Conservation (phyloP, 2,113 vertebrate genomes). For the Nestor notabilis region DNA sequence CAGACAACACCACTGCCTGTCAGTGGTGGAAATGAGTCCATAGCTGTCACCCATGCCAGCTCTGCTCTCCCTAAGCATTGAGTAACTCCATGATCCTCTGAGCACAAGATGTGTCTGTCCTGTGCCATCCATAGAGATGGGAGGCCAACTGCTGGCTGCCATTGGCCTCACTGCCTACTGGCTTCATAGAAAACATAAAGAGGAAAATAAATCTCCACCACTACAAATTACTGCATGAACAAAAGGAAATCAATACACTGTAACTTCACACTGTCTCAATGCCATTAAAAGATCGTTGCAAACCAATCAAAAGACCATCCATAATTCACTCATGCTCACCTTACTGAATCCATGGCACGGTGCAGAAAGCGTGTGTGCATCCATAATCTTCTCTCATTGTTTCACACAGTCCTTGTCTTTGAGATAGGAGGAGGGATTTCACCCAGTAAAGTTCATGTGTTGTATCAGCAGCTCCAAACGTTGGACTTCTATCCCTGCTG, state of each 20-base stretch:
- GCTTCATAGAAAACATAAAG: not conserved
- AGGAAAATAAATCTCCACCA: slow-evolving; percentile 13
- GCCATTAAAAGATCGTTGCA: not conserved
- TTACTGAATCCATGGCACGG: not conserved
- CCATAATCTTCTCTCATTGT: not conserved
- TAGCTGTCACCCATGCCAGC: not conserved
- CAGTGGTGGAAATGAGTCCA: not conserved
- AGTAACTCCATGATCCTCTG: not conserved
- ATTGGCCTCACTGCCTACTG: not conserved
- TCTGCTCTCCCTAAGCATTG: not conserved
- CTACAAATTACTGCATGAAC: slow-evolving; percentile 18
- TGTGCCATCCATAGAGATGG: not conserved
- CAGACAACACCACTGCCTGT: not conserved
- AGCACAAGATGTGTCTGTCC: not conserved
- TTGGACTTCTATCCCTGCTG: not conserved
- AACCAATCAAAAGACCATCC: slow-evolving; percentile 8
- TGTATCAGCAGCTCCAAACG: not conserved
- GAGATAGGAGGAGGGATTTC: not conserved
- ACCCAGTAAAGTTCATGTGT: not conserved
- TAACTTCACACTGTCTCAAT: not conserved
- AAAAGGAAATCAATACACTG: slow-evolving; percentile 50
- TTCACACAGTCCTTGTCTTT: not conserved
- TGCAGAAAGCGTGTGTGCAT: not conserved
- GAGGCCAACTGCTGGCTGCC: not conserved
- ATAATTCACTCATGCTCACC: not conserved